These are phyloP conservation scores for Ophion slaviceki DNA, from an alignment of 2,888 invertebrate species.

Conservation along the genomic window DNA sequence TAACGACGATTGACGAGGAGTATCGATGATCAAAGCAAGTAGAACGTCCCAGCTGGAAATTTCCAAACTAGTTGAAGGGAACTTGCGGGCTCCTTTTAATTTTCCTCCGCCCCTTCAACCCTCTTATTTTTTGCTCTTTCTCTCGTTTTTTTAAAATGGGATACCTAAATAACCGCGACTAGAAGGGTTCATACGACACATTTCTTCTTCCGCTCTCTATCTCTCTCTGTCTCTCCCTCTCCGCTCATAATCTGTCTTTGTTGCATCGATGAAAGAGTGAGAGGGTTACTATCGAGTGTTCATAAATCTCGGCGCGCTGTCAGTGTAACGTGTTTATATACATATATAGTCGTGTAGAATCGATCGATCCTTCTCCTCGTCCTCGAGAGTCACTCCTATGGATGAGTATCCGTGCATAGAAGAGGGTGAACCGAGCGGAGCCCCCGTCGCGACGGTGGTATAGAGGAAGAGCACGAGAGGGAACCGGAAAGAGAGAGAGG, in stretches of 20 bases:
- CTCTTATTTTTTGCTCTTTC: neutral
- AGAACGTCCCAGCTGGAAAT: constrained; percentile 46
- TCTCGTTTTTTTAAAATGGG: neutral
- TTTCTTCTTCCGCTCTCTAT: constrained; percentile 23
- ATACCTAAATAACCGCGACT: constrained; percentile 40
- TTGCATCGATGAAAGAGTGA: constrained; percentile 34
- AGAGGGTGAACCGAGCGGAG: constrained; percentile 33
- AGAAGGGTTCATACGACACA: constrained; percentile 47
- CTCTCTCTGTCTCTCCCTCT: constrained; percentile 4
- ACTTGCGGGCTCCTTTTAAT: constrained; percentile 12
- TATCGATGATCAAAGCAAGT: constrained; percentile 40
- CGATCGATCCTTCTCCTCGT: constrained; percentile 55
- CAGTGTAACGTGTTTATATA: constrained; percentile 16
- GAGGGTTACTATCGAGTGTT: constrained; percentile 40
- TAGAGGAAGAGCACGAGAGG: neutral
- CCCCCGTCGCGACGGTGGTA: constrained; percentile 1
- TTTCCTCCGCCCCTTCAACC: neutral
- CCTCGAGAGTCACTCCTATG: constrained; percentile 37
- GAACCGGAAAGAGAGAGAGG: neutral
- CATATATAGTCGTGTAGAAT: constrained; percentile 8
- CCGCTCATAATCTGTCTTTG: constrained; percentile 4
- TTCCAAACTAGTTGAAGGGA: constrained; percentile 58
- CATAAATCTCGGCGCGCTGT: constrained; percentile 59
- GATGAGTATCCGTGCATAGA: constrained; percentile 41
- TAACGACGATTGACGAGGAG: constrained; percentile 41